phyloP scores from a whole-genome alignment of 2,888 invertebrate genomes.

The Ferdinandea cuprea region DNA sequence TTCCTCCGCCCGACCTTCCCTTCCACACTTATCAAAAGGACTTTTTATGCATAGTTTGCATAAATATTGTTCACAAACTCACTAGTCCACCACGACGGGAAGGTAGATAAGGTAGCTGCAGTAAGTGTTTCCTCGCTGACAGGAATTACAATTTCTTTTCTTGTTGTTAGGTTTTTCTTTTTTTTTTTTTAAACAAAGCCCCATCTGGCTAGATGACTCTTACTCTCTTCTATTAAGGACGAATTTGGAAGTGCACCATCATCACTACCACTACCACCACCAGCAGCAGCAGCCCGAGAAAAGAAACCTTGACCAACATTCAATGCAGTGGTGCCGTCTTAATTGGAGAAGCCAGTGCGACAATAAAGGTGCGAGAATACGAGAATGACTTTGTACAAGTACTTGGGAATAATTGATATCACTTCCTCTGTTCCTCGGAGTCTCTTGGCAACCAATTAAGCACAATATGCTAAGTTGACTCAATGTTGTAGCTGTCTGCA shows the following conservation, averaged over 20 bases:
- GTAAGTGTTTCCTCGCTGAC: conserved; percentile 57
- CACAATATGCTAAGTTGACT: conserved; percentile 33
- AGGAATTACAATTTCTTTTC: conserved; percentile 43
- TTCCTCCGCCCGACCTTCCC: conserved; percentile 6
- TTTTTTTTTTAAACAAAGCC: conserved; percentile 23
- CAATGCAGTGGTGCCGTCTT: conserved; percentile 57
- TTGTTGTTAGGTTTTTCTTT: too few species aligned
- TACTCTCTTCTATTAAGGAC: conserved; percentile 40
- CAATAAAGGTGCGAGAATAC: conserved; percentile 23
- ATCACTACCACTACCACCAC: too few species aligned
- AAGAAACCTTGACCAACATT: conserved; percentile 69
- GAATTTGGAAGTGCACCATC: conserved; percentile 25
- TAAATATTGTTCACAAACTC: conserved; percentile 12
- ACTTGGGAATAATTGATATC: conserved; percentile 28
- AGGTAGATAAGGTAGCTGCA: conserved; percentile 11
- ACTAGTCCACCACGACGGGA: not conserved
- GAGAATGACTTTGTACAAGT: conserved; percentile 5
- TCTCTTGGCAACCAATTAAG: conserved; percentile 35
- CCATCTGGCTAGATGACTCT: conserved; percentile 15
- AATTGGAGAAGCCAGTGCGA: conserved; percentile 60
- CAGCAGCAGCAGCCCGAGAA: too few species aligned
- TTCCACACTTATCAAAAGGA: conserved; percentile 15
- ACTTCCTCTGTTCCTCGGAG: not conserved
- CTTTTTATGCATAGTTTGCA: conserved; percentile 48
- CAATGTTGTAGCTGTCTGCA: not conserved